These are phyloP conservation scores for Sweltsa coloradensis DNA, from an alignment of 1,140 invertebrate species.

Conservation along the genomic window DNA sequence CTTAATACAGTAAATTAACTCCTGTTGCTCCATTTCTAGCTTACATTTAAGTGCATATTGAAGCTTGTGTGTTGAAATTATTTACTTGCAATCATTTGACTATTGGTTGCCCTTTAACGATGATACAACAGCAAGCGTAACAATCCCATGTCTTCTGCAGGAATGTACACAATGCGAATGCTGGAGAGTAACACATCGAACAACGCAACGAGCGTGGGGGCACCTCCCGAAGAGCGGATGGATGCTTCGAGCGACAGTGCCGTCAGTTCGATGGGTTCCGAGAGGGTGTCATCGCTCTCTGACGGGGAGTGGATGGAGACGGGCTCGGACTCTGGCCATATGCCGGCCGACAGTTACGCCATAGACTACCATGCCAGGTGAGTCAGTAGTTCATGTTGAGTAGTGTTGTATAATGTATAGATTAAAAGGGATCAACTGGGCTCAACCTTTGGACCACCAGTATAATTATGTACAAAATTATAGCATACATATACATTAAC, in stretches of 20 bases:
- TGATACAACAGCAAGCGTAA: conserved; percentile 1
- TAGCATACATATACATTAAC: too few species aligned
- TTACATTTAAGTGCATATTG: too few species aligned
- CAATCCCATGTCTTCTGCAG: conserved; percentile 38
- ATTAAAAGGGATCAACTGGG: too few species aligned
- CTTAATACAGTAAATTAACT: too few species aligned
- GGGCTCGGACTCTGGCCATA: conserved; percentile 68
- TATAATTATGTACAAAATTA: too few species aligned
- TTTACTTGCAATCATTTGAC: too few species aligned
- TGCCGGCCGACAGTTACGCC: conserved; percentile 40
- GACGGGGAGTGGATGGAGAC: conserved; percentile 82
- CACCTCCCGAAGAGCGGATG: conserved; percentile 44
- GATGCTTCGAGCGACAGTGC: conserved; percentile 77
- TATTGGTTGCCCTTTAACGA: too few species aligned
- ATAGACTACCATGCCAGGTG: conserved; percentile 34
- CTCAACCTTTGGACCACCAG: too few species aligned
- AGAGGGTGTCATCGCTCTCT: conserved; percentile 72
- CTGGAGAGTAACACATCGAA: conserved; percentile 43
- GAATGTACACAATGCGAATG: conserved; percentile 77
- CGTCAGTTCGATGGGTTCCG: conserved; percentile 82
- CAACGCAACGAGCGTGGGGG: conserved; percentile 26
- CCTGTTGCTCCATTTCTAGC: too few species aligned
- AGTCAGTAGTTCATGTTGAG: too few species aligned
- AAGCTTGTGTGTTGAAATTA: too few species aligned
- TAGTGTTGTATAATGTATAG: too few species aligned